Evolutionary conservation across 2,113 vertebrate species (phyloP).

Genomic region (Varanus salvator): DNA sequence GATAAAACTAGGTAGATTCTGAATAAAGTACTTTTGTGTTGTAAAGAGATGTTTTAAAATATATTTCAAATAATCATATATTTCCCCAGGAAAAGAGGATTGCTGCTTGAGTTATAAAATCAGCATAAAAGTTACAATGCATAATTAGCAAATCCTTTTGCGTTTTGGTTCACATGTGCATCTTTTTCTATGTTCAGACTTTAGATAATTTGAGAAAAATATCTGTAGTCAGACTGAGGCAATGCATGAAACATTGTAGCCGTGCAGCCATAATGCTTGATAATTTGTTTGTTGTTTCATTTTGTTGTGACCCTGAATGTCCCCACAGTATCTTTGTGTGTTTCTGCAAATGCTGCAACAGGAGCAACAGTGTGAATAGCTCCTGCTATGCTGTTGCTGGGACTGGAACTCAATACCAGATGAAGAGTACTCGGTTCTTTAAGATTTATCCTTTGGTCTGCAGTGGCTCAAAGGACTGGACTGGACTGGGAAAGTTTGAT

Average conservation of each 20-base stretch:
- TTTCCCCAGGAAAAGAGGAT: background rate
- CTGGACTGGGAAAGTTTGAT: background rate
- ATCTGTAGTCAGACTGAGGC: background rate
- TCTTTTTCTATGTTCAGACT: background rate
- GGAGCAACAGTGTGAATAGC: background rate
- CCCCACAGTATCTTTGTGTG: background rate
- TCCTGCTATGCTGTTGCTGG: background rate
- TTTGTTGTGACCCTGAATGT: background rate
- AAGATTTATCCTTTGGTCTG: background rate
- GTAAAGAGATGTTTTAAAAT: background rate
- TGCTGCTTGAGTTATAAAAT: background rate
- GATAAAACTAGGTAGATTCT: constrained; percentile 15
- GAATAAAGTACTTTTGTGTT: background rate
- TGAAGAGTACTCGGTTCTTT: background rate
- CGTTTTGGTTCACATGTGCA: background rate
- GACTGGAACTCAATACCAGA: background rate
- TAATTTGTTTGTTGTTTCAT: background rate
- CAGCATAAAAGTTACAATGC: background rate
- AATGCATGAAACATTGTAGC: background rate
- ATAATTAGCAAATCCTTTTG: background rate
- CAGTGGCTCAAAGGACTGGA: background rate
- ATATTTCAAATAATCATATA: constrained; percentile 11
- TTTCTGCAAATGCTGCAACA: background rate
- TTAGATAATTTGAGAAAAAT: background rate
- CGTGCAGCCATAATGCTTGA: background rate